phyloP scores from a whole-genome alignment of 2,113 vertebrate genomes.

The Dipodomys ordii region DNA sequence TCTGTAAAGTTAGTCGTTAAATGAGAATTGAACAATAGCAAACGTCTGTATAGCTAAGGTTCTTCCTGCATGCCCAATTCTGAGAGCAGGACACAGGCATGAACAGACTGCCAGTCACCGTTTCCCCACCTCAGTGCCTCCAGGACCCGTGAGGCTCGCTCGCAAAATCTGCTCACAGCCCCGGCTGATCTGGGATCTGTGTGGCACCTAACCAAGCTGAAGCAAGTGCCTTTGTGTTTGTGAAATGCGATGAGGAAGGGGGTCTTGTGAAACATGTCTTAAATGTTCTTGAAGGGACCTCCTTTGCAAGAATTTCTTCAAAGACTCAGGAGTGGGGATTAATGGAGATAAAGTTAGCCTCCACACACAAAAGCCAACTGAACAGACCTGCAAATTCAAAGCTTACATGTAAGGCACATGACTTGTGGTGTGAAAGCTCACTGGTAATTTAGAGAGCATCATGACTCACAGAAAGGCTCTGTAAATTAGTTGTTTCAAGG shows the following conservation, averaged over 20 bases:
- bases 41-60: background rate
- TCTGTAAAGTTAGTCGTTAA: background rate
- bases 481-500: slow-evolving; percentile 67
- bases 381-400: background rate
- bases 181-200: background rate
- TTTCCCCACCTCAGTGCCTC: background rate
- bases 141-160: background rate
- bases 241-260: background rate
- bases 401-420: background rate
- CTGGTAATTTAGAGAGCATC: slow-evolving; percentile 38
- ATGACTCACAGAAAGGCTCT: background rate
- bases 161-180: background rate
- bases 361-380: background rate
- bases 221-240: too few species aligned
- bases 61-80: background rate
- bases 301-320: background rate
- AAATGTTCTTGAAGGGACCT: background rate
- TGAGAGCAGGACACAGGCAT: background rate
- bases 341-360: background rate
- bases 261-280: background rate
- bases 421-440: slow-evolving; percentile 5
- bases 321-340: background rate
- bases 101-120: too few species aligned
- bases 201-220: too few species aligned
- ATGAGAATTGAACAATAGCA: background rate